Conservation (phyloP, 1,140 invertebrate species). For the Zaprionus africanus region DNA sequence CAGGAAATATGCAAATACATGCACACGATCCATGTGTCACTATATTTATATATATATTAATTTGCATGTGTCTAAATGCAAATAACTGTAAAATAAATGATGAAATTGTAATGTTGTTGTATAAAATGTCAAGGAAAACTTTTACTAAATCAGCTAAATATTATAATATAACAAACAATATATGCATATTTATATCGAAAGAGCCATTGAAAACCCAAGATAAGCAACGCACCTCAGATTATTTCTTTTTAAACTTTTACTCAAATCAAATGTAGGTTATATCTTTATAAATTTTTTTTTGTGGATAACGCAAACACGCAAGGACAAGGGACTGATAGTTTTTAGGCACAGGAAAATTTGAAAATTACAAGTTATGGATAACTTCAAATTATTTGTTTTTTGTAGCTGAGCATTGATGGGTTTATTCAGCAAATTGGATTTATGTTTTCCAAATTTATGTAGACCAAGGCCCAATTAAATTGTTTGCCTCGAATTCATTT, state of each 20-base stretch:
- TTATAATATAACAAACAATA: conserved; percentile 17
- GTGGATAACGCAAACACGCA: conserved; percentile 3
- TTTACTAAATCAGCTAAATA: conserved; percentile 1
- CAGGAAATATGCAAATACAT: conserved; percentile 20
- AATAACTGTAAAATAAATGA: not conserved
- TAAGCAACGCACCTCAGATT: conserved; percentile 1
- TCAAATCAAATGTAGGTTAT: conserved; percentile 4
- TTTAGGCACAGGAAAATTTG: conserved; percentile 43
- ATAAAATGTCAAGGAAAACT: not conserved
- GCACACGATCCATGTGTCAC: not conserved
- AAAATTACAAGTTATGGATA: conserved; percentile 4
- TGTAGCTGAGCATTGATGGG: not conserved
- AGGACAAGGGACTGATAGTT: conserved; percentile 66
- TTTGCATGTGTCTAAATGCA: not conserved
- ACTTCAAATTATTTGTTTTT: not conserved
- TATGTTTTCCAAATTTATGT: not conserved
- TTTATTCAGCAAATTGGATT: not conserved
- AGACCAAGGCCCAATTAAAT: conserved; percentile 45
- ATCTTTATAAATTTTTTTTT: conserved; percentile 28
- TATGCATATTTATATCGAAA: conserved; percentile 23
- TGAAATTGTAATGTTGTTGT: conserved; percentile 3
- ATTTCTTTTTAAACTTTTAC: conserved; percentile 10
- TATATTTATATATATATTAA: not conserved
- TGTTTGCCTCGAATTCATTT: conserved; percentile 40
- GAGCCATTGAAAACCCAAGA: not conserved